Evolutionary conservation across 2,888 invertebrate genomes (phyloP).

Genomic region (Plemyria rubiginata): DNA sequence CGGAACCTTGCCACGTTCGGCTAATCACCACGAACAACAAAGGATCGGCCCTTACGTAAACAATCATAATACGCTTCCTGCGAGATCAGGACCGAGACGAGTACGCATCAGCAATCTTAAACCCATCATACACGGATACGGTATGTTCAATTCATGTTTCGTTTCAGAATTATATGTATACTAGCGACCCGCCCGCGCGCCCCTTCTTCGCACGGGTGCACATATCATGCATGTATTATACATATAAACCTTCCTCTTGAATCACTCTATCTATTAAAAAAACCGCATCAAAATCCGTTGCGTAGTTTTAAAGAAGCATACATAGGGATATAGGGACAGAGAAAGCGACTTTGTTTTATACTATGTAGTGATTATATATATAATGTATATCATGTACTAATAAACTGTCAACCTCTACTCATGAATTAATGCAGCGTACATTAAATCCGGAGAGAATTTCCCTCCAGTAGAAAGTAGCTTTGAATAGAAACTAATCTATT

Average conservation of each 20-base stretch:
- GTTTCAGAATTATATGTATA: constrained; percentile 5
- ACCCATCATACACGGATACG: constrained; percentile 75
- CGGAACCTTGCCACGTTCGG: constrained; percentile 64
- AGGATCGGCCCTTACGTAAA: constrained; percentile 49
- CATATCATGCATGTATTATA: too few relatives aligned
- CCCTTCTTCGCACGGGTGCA: too few relatives aligned
- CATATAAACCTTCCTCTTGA: too few relatives aligned
- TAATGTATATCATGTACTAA: too few relatives aligned
- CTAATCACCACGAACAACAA: constrained; percentile 49
- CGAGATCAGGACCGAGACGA: constrained; percentile 65
- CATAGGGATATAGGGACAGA: too few relatives aligned
- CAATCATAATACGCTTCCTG: constrained; percentile 69
- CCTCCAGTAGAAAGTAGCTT: constrained; percentile 71
- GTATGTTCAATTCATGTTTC: constrained; percentile 57
- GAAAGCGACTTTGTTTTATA: too few relatives aligned
- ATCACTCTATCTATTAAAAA: too few relatives aligned
- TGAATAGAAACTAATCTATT: constrained; percentile 76
- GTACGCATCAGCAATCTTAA: constrained; percentile 76
- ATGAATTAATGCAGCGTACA: constrained; percentile 41
- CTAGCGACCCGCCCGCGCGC: too few relatives aligned
- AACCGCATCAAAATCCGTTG: too few relatives aligned
- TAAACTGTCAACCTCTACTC: constrained; percentile 19
- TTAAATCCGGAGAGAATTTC: constrained; percentile 64
- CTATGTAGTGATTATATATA: too few relatives aligned
- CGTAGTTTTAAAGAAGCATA: too few relatives aligned